Conservation (phyloP, 2,797 vertebrate species). For the Botia kubotai region DNA sequence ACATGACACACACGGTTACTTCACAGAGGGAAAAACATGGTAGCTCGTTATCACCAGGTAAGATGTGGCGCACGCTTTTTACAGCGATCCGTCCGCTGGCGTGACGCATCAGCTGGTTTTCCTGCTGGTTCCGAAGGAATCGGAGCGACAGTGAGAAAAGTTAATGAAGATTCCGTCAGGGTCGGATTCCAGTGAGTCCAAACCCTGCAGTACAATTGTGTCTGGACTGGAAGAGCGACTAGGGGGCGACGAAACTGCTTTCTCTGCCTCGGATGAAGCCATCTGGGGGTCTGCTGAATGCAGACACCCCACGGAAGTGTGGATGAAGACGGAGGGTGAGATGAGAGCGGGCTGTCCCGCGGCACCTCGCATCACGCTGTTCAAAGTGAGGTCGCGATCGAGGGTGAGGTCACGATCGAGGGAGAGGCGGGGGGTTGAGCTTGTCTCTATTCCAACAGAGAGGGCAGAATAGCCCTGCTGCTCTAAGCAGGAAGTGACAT, state of each 20-base stretch:
- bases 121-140: slow-evolving; percentile 77
- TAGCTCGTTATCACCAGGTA: neutral
- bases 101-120: slow-evolving; percentile 73
- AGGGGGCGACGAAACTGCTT: slow-evolving; percentile 77
- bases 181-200: slow-evolving; percentile 91
- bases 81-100: slow-evolving; percentile 68
- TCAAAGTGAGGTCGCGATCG: slow-evolving; percentile 58
- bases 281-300: slow-evolving; percentile 80
- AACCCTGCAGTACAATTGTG: slow-evolving; percentile 89
- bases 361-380: slow-evolving; percentile 66
- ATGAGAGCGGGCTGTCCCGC: slow-evolving; percentile 71
- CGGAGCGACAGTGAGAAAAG: slow-evolving; percentile 87
- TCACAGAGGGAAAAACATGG: slow-evolving; percentile 4
- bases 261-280: slow-evolving; percentile 74
- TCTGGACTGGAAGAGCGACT: slow-evolving; percentile 91
- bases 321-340: slow-evolving; percentile 77
- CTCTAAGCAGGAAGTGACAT: slow-evolving; percentile 92
- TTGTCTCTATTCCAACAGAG: slow-evolving; percentile 74
- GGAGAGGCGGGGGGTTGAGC: slow-evolving; percentile 76
- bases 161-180: slow-evolving; percentile 97
- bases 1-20: neutral
- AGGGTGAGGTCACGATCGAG: slow-evolving; percentile 67
- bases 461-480: slow-evolving; percentile 81
- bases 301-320: slow-evolving; percentile 79
- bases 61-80: neutral